Evolutionary conservation across 2,797 vertebrate genomes (phyloP), one percentile per base, ranked within the genome.

Genomic region (Dryobates pubescens): DNA sequence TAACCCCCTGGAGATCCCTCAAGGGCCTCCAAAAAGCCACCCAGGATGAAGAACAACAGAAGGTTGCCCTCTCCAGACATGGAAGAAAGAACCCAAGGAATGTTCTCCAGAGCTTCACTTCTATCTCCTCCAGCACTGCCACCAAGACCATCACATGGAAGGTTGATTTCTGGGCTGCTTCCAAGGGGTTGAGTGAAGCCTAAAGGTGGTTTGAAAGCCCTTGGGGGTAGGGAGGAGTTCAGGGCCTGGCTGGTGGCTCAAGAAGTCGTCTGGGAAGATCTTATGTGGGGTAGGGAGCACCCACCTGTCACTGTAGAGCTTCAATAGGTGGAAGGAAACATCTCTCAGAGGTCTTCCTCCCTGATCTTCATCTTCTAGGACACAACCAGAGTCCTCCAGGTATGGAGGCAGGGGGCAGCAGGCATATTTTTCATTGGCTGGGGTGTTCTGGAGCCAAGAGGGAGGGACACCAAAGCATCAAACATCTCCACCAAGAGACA

Each of bases 271-370:
- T 29, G 2, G 43, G 4, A 1, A 5, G 6, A 18, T 11, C 12
- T 0, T 15, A 43, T 16, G 41, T 12, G 41, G 45, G 19, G 43
- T 17, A 12, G 47, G 24, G 30, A 8, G 27, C 56, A 24, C 16
- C 89, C 92, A 99, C 99, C 99, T 98, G 98, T 99, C 98, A 4
- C 99, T 99, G 97, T 99, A 99, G 65, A 99, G 98, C 93, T 99
- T 99, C 30, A 99, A 96, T 82, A 99, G 96, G 90, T 99, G 99
- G 97, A 99, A 99, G 83, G 99, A 99, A 85, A 99, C 97, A 12
- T 99, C 99, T 30, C 98, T 98, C 72, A 99, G 97, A 0, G 97
- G 97, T 27, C 95, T 97, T 32, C 93, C 96, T 4, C 86, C 81
- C 2, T 95, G 97, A 8, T 98, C 96, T 0, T 98, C 97, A 2